phyloP scores from a whole-genome alignment of 2,888 invertebrate species.

The Micropterix aruncella region DNA sequence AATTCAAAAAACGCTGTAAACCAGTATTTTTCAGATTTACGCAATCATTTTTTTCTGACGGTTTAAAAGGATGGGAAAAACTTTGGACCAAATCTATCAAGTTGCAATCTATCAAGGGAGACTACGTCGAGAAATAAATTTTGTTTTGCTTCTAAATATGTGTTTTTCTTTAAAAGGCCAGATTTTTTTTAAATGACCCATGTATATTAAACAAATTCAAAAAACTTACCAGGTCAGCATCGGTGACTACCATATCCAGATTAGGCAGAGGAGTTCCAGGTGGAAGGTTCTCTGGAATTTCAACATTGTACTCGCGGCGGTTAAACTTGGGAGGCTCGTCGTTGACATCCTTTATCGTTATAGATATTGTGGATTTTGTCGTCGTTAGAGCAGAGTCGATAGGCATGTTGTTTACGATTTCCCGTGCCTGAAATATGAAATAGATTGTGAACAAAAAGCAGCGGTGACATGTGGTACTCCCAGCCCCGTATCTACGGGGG shows the following conservation, averaged over 20 bases:
- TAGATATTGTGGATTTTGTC: constrained; percentile 57
- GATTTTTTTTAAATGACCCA: background rate
- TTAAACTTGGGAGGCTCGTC: constrained; percentile 81
- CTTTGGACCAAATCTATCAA: too few species aligned
- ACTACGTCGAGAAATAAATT: too few species aligned
- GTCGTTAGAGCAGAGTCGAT: constrained; percentile 53
- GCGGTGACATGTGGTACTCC: too few species aligned
- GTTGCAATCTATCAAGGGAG: too few species aligned
- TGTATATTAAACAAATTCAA: background rate
- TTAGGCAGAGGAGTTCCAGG: constrained; percentile 68
- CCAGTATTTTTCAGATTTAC: too few species aligned
- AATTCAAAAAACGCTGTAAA: too few species aligned
- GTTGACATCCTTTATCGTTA: constrained; percentile 80
- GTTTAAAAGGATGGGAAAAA: too few species aligned
- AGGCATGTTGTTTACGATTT: constrained; percentile 58
- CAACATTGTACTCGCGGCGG: constrained; percentile 63
- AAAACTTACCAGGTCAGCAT: constrained; percentile 66
- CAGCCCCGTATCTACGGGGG: too few species aligned
- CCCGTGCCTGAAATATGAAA: constrained; percentile 66
- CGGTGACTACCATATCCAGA: constrained; percentile 73
- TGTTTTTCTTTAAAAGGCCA: too few species aligned
- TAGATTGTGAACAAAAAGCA: too few species aligned
- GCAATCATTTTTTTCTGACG: too few species aligned
- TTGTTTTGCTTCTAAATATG: too few species aligned
- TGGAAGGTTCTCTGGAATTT: constrained; percentile 70